Evolutionary conservation across 2,113 vertebrate species (phyloP).

Genomic region (Sylvietta virens): DNA sequence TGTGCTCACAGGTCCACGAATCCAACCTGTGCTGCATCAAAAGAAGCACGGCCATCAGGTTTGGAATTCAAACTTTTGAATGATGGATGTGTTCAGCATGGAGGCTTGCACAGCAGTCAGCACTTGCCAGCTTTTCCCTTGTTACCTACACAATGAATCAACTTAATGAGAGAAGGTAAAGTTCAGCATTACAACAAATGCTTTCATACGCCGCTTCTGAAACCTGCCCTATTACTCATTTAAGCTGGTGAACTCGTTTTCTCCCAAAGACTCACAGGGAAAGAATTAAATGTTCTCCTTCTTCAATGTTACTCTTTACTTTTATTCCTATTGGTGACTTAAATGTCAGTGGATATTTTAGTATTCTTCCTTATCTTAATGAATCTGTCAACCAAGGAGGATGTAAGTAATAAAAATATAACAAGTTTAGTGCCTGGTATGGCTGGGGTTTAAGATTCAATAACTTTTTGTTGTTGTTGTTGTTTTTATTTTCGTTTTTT

Average conservation of each 20-base stretch:
- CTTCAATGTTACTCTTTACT: neutral
- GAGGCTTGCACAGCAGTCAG: conserved; percentile 20
- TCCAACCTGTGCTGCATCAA: neutral
- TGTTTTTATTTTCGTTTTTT: neutral
- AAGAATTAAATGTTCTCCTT: neutral
- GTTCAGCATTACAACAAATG: conserved; percentile 54
- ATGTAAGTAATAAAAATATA: neutral
- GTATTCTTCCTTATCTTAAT: neutral
- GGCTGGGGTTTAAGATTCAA: neutral
- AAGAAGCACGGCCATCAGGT: neutral
- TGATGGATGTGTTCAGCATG: neutral
- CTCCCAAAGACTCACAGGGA: neutral
- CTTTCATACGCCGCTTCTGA: conserved; percentile 7
- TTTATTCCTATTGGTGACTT: neutral
- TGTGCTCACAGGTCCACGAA: neutral
- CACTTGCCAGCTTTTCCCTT: conserved; percentile 35
- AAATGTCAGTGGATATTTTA: neutral
- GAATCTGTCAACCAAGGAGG: conserved; percentile 6
- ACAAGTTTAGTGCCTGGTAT: neutral
- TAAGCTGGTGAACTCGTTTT: neutral
- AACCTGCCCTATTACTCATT: neutral
- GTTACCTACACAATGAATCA: conserved; percentile 57
- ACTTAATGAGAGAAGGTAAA: conserved; percentile 51
- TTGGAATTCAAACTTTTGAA: neutral
- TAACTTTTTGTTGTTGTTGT: neutral